Evolutionary conservation across 2,797 vertebrate genomes (phyloP).

Genomic region (Anomalospiza imberbis): DNA sequence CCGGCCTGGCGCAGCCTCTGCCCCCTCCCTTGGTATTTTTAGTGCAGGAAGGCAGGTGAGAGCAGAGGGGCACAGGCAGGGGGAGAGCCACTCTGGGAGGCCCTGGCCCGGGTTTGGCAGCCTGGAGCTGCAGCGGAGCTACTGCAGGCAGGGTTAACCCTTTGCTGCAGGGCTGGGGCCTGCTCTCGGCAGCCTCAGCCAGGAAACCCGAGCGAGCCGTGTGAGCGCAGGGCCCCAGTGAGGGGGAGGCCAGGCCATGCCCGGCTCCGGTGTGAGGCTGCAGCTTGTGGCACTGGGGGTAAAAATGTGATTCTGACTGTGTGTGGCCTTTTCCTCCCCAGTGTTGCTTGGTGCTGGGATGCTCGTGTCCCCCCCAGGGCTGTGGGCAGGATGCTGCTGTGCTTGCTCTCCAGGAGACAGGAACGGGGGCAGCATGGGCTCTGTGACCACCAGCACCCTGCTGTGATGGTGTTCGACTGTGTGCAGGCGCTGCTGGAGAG

Average conservation of each 20-base stretch:
- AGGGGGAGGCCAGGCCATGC: not conserved
- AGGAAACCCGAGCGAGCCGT: slow-evolving; percentile 10
- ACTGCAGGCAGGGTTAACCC: not conserved
- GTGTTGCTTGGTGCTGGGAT: not conserved
- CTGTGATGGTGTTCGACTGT: rapidly evolving
- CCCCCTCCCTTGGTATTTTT: not conserved
- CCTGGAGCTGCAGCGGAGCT: not conserved
- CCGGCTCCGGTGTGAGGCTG: not conserved
- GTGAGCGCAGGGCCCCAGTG: not conserved
- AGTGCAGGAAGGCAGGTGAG: slow-evolving; percentile 17
- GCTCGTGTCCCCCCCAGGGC: rapidly evolving
- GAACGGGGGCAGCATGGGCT: rapidly evolving
- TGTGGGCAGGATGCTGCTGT: not conserved
- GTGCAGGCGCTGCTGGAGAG: not conserved
- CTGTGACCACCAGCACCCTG: rapidly evolving
- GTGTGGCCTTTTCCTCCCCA: not conserved
- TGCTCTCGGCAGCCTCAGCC: rapidly evolving
- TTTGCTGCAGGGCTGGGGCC: not conserved
- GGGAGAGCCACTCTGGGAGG: not conserved
- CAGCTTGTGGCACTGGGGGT: not conserved
- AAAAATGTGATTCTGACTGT: not conserved
- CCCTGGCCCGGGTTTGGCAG: not conserved
- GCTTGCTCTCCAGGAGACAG: too few species aligned
- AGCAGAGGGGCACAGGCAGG: slow-evolving; percentile 7
- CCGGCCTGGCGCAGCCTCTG: not conserved